Base-by-base conservation (phyloP, 1,140 invertebrate genomes). In the Psix sp. region DNA sequence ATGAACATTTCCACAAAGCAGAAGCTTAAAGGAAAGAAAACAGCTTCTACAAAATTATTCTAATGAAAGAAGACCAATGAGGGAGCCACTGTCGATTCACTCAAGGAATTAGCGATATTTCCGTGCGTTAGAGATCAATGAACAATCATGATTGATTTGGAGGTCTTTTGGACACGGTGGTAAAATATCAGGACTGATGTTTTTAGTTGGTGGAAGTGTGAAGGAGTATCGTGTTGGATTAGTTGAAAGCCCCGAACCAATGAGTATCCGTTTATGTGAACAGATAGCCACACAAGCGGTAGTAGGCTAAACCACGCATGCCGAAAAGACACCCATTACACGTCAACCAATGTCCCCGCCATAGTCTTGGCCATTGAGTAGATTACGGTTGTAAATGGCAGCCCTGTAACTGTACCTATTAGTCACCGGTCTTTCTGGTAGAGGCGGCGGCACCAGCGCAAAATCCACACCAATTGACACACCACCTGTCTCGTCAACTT, bases 371-470 rank as follows among this genome's bases (percentile, higher is more conserved):
- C 86, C 88, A 79, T 89, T 89, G 72, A 88, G 84, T 67, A 89
- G 84, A 85, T 90, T 89, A 82, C 90, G 88, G 82, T 89, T 90
- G 87, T 92, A 92, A 84, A 91, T 91, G 81, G 90, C 90, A 82
- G 91, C 89, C 81, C 91, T 89, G 88, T 94, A 94, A 93, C 93
- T 94, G 88, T 94, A 94, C 92, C 93, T 93, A 92, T 94, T 94
- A 82, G 91, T 90, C 11, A 87, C 79, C 80, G 88, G 79, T 74
- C 88, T 82, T 66, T 89, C 88, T 5, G 88, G 88, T 66, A 88
- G 84, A 5, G 86, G 87, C 40, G 86, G 87, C 72, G 87, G 84
- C 63, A 88, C 78, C 49, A 87, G 56, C 43, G 79, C 82, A 24
- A 81, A 76, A 66, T 84, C 83, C 9, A 84, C 80, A 39, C 88